Conservation (phyloP, 1,140 invertebrate genomes). For the Ceratoteleas bidentatus region DNA sequence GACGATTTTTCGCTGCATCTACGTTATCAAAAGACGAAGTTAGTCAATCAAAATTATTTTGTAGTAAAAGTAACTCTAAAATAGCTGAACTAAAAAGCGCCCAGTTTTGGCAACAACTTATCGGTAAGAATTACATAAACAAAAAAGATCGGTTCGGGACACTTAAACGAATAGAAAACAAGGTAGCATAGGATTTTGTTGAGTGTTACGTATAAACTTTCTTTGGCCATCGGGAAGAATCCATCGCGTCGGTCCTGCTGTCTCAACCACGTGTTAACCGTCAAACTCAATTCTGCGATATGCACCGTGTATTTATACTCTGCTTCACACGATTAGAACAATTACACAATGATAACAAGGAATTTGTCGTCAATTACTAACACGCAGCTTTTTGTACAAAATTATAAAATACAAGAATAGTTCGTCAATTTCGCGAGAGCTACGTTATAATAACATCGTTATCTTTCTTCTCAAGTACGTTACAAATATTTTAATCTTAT, state of each 20-base stretch:
- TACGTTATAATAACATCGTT: no score
- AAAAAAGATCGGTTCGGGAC: conserved; percentile 24
- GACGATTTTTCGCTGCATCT: neutral
- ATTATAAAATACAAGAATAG: no score
- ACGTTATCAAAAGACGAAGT: neutral
- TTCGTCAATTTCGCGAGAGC: no score
- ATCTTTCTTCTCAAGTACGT: conserved; percentile 35
- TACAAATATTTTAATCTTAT: conserved; percentile 27
- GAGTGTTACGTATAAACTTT: conserved; percentile 64
- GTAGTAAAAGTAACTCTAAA: neutral
- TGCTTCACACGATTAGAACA: no score
- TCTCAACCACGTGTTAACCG: conserved; percentile 30
- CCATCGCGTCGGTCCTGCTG: conserved; percentile 38
- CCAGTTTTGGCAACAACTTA: conserved; percentile 26
- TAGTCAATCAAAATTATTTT: neutral
- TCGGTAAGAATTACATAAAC: conserved; percentile 18
- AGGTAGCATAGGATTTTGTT: conserved; percentile 41
- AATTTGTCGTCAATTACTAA: no score
- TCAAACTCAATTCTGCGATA: conserved; percentile 56
- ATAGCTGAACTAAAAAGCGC: conserved; percentile 10
- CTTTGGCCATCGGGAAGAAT: conserved; percentile 74
- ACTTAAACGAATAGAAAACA: conserved; percentile 53
- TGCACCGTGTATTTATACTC: conserved; percentile 61
- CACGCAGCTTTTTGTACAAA: no score
- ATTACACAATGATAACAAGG: no score